A percentile compares a stretch with the other conserved stretches of the same genome.
Conservation (phyloP, 2,888 invertebrate genomes). For the Ennomos fuscantarius region DNA sequence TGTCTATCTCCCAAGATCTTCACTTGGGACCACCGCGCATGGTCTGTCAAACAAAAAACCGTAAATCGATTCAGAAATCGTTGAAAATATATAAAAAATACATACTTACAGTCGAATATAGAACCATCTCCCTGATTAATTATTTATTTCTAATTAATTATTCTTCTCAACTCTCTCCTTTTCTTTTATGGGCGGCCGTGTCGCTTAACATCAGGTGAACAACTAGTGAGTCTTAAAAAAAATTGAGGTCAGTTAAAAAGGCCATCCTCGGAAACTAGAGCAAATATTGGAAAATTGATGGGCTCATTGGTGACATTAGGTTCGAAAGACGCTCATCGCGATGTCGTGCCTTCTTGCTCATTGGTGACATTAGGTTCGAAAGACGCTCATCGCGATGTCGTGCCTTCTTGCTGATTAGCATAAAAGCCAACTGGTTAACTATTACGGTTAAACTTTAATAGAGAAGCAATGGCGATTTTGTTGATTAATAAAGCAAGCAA, state of each 20-base stretch:
- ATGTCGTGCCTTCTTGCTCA: slow-evolving; percentile 71
- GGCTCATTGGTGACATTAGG: slow-evolving; percentile 48
- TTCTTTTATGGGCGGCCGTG: no score
- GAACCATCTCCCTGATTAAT: not conserved
- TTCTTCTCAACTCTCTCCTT: no score
- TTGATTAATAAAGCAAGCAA: not conserved
- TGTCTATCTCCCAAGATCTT: no score
- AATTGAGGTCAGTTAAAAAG: slow-evolving; percentile 15
- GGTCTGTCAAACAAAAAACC: no score
- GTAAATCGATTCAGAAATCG: no score
- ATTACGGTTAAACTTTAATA: slow-evolving; percentile 50
- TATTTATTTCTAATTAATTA: no score
- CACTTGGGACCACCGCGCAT: no score
- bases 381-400: slow-evolving; percentile 57
- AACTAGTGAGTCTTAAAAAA: no score
- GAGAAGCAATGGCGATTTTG: slow-evolving; percentile 48
- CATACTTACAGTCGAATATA: not conserved
- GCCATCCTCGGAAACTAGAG: slow-evolving; percentile 38
- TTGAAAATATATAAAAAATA: not conserved
- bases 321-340: slow-evolving; percentile 41
- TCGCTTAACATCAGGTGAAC: no score
- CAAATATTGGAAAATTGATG: slow-evolving; percentile 43
- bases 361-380: slow-evolving; percentile 57
- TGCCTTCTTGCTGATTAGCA: slow-evolving; percentile 73
- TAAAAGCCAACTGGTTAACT: slow-evolving; percentile 73